These are phyloP conservation scores for Cryptophagus acutangulus DNA, from an alignment of 2,888 invertebrate genomes.

Conservation along the genomic window DNA sequence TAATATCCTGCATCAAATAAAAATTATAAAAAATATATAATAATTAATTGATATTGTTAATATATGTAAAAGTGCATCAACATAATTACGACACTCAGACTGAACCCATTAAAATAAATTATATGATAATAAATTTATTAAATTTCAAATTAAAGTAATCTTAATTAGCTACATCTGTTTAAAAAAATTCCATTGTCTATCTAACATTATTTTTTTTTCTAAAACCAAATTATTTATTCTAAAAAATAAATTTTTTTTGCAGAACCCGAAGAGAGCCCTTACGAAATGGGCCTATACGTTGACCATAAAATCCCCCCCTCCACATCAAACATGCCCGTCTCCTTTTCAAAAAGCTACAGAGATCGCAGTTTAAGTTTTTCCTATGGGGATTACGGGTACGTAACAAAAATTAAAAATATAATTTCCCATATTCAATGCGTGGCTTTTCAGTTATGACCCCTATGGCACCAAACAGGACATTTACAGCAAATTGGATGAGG, in stretches of 20 bases:
- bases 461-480: conserved; percentile 29
- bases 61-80: too few relatives aligned
- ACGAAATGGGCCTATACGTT: conserved; percentile 22
- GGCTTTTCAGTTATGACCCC: conserved; percentile 31
- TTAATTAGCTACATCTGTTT: not conserved
- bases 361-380: conserved; percentile 37
- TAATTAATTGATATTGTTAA: too few relatives aligned
- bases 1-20: too few relatives aligned
- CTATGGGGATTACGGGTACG: conserved; percentile 35
- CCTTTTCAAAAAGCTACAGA: conserved; percentile 16
- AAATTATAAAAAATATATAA: too few relatives aligned
- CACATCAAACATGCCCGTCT: too few relatives aligned
- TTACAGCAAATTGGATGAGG: conserved; percentile 33
- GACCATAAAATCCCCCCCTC: too few relatives aligned
- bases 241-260: conserved; percentile 11
- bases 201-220: not conserved
- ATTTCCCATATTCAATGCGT: conserved; percentile 14
- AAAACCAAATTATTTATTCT: conserved; percentile 2
- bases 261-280: conserved; percentile 27
- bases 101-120: too few relatives aligned
- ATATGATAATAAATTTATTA: too few relatives aligned
- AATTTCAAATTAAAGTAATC: not conserved
- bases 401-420: conserved; percentile 10
- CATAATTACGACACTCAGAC: too few relatives aligned
- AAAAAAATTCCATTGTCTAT: not conserved